A percentile compares a stretch with the other conserved stretches of the same genome.
These are phyloP conservation scores for Meteorus cinctellus DNA, from an alignment of 2,888 invertebrate genomes.

Conservation along the genomic window DNA sequence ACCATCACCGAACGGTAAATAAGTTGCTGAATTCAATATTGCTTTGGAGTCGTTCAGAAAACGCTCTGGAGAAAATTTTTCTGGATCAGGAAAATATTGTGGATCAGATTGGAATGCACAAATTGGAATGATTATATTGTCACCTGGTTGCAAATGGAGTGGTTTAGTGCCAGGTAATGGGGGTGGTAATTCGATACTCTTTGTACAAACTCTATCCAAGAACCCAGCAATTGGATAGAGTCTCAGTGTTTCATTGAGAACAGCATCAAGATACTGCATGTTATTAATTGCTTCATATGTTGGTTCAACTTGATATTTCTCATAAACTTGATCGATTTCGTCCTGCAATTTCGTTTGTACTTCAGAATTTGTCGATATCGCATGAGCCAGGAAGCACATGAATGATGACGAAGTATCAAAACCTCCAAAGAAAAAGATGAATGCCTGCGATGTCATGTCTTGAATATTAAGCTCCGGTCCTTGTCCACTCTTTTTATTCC, in stretches of 20 bases:
- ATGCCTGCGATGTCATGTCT: conserved; percentile 65
- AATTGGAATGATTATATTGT: conserved; percentile 59
- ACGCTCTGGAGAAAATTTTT: conserved; percentile 70
- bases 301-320: conserved; percentile 40
- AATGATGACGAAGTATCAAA: conserved; percentile 55
- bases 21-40: conserved; percentile 63
- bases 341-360: conserved; percentile 54
- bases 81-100: conserved; percentile 66
- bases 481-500: background rate
- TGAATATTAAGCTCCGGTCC: no score
- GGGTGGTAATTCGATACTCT: conserved; percentile 72
- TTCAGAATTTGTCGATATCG: conserved; percentile 51
- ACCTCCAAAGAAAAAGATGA: conserved; percentile 57
- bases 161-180: conserved; percentile 41
- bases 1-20: conserved; percentile 66
- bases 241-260: conserved; percentile 47
- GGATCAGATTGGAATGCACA: conserved; percentile 65
- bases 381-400: conserved; percentile 52
- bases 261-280: conserved; percentile 53
- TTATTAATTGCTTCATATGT: conserved; percentile 46
- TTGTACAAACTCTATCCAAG: conserved; percentile 74
- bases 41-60: conserved; percentile 63
- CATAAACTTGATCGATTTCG: conserved; percentile 54
- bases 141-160: conserved; percentile 59
- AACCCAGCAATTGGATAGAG: conserved; percentile 70